These are phyloP conservation scores for Poecilus cupreus DNA, from an alignment of 2,888 invertebrate species.

Conservation along the genomic window DNA sequence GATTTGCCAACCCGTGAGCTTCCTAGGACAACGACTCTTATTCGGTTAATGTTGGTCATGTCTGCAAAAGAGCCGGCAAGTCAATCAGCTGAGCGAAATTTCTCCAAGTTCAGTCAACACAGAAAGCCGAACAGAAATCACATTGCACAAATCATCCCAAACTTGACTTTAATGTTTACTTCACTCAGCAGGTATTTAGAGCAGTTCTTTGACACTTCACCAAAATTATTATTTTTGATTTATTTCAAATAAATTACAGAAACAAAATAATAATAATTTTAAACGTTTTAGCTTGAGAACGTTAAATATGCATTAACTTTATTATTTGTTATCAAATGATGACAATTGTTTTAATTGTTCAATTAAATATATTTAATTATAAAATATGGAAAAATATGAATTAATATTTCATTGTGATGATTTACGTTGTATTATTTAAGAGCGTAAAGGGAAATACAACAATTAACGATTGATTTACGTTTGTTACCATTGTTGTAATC, in stretches of 20 bases:
- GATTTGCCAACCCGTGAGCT: slow-evolving; percentile 86
- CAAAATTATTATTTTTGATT: not conserved
- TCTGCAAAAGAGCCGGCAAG: slow-evolving; percentile 46
- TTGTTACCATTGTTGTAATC: slow-evolving; percentile 44
- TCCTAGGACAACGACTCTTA: slow-evolving; percentile 87
- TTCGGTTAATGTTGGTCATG: slow-evolving; percentile 87
- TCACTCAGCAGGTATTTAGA: not conserved
- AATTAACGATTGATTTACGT: not conserved
- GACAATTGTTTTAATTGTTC: not conserved
- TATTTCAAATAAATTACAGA: not conserved
- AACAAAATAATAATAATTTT: not conserved
- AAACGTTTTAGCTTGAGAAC: no score
- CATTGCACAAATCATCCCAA: slow-evolving; percentile 42
- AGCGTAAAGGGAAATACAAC: not conserved
- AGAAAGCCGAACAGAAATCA: slow-evolving; percentile 33
- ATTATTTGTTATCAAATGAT: not conserved
- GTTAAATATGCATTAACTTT: not conserved
- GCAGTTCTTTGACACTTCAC: not conserved
- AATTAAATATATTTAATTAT: slow-evolving; percentile 12
- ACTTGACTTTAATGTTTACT: slow-evolving; percentile 11
- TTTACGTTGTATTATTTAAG: not conserved
- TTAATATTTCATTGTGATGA: not conserved
- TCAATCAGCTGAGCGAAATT: slow-evolving; percentile 57
- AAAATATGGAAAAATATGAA: no score
- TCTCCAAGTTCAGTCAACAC: slow-evolving; percentile 48